phyloP scores from a whole-genome alignment of 2,113 vertebrate species.

The Rafetus swinhoei region DNA sequence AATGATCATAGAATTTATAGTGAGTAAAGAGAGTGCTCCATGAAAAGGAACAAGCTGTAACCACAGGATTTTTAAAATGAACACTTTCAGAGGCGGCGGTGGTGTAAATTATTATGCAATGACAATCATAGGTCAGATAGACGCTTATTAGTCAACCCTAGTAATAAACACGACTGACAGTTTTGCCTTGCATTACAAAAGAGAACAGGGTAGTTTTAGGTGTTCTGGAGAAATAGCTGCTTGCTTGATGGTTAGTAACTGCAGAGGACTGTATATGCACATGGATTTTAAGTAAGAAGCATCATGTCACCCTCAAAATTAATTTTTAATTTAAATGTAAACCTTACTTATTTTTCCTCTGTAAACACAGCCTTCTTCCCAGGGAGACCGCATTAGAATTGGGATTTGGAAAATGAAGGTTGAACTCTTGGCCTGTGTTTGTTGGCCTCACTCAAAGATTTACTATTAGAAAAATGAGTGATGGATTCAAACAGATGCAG shows the following conservation, averaged over 20 bases:
- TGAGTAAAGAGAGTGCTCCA: background rate
- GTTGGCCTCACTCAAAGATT: background rate
- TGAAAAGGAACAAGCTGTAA: background rate
- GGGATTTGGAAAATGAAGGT: background rate
- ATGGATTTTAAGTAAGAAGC: constrained; percentile 11
- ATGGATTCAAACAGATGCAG: background rate
- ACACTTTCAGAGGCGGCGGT: background rate
- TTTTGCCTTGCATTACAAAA: constrained; percentile 30
- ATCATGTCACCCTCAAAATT: constrained; percentile 19
- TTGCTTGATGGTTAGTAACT: constrained; percentile 35
- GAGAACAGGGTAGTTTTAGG: background rate
- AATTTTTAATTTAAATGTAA: constrained; percentile 28
- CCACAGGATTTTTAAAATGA: background rate
- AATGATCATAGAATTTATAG: background rate
- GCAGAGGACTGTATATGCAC: background rate
- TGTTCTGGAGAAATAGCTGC: background rate
- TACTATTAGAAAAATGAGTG: background rate
- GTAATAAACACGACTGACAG: constrained; percentile 39
- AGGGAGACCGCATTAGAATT: background rate
- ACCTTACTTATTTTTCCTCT: background rate
- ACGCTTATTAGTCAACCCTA: constrained; percentile 9
- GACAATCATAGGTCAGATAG: constrained; percentile 13
- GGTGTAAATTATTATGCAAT: constrained; percentile 30
- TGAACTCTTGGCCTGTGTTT: background rate
- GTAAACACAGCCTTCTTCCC: background rate